These are phyloP conservation scores for Papilio xuthus DNA, from an alignment of 1,140 invertebrate genomes.

Conservation along the genomic window DNA sequence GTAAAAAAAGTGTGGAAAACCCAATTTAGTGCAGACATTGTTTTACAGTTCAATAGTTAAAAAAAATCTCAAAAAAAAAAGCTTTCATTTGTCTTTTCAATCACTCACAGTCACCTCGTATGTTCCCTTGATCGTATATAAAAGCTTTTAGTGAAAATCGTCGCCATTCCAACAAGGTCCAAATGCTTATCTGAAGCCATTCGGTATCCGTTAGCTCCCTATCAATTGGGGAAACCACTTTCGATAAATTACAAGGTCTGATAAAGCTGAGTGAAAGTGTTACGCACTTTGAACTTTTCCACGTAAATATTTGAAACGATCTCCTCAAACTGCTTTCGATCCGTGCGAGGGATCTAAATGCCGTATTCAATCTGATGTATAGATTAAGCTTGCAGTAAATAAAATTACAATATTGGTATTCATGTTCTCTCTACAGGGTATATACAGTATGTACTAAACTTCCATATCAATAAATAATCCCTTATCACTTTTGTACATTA, in stretches of 20 bases:
- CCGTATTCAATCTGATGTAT: background rate
- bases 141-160: constrained; percentile 35
- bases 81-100: background rate
- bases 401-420: background rate
- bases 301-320: constrained; percentile 27
- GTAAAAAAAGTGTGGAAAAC: no score
- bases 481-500: no score
- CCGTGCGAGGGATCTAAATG: background rate
- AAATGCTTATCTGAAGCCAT: constrained; percentile 24
- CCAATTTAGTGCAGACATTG: no score
- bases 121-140: constrained; percentile 16
- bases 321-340: background rate
- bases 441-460: no score
- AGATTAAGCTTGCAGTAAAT: background rate
- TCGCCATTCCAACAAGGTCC: constrained; percentile 25
- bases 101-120: background rate
- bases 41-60: background rate
- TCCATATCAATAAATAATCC: no score
- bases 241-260: constrained; percentile 29
- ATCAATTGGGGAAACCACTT: constrained; percentile 35
- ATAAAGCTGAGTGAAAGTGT: constrained; percentile 24
- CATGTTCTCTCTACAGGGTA: background rate
- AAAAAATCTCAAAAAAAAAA: background rate
- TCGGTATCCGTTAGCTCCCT: constrained; percentile 33
- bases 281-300: constrained; percentile 28